A percentile compares a stretch with the other conserved stretches of the same genome.
Evolutionary conservation across 1,140 invertebrate genomes (phyloP).

Genomic region (Drosophila fuyamai): DNA sequence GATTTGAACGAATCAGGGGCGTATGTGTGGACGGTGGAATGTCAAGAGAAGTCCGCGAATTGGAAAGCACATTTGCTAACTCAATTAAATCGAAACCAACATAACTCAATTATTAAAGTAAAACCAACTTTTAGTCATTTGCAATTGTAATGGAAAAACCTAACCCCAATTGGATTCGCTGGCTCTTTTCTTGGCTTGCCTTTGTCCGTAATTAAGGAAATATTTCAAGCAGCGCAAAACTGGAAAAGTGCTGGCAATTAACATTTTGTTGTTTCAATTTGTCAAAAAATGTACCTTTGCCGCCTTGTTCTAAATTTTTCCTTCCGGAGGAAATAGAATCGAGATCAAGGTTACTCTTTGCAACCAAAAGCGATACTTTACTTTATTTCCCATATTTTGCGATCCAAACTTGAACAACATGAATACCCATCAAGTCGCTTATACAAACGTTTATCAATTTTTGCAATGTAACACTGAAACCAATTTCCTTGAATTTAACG

Average conservation of each 20-base stretch:
- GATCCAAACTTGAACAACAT: too few relatives aligned
- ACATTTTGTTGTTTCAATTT: background rate
- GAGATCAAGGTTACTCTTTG: background rate
- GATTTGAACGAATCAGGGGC: constrained; percentile 39
- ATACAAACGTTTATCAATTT: background rate
- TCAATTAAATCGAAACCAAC: constrained; percentile 21
- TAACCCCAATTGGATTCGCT: constrained; percentile 3
- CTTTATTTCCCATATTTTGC: too few relatives aligned
- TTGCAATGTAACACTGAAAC: background rate
- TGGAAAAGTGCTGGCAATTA: constrained; percentile 7
- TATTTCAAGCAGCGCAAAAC: constrained; percentile 6
- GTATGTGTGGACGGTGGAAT: constrained; percentile 19
- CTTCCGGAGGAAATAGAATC: constrained; percentile 6
- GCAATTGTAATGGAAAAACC: constrained; percentile 5
- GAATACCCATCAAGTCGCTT: too few relatives aligned
- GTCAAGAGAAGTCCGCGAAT: constrained; percentile 33
- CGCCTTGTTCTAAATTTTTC: constrained; percentile 13
- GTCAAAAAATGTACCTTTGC: background rate
- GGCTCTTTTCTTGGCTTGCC: background rate
- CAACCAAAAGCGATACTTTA: too few relatives aligned
- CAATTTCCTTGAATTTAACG: constrained; percentile 3
- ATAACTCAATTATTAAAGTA: constrained; percentile 34
- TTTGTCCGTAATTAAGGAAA: constrained; percentile 16
- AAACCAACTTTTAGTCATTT: constrained; percentile 8
- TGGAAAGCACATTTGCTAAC: constrained; percentile 22